Conservation (phyloP, 2,797 vertebrate genomes). For the Rousettus madagascariensis region DNA sequence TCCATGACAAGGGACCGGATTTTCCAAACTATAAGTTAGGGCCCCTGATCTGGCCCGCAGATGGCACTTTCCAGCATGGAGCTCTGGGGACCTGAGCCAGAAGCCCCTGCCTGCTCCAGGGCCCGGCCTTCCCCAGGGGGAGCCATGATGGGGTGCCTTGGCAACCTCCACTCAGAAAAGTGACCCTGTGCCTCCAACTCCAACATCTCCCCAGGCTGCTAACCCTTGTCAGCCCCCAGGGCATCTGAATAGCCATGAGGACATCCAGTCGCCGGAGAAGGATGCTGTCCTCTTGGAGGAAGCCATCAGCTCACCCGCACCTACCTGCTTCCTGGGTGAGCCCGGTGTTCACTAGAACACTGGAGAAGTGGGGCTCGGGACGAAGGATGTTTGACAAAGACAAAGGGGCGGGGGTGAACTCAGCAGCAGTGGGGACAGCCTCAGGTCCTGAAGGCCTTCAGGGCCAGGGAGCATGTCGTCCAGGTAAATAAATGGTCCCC, state of each 20-base stretch:
- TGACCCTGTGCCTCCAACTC: neutral
- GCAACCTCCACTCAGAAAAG: neutral
- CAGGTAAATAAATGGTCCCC: neutral
- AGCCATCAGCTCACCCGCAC: fast-evolving
- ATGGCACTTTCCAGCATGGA: neutral
- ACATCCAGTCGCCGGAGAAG: neutral
- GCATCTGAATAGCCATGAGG: fast-evolving
- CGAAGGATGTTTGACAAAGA: neutral
- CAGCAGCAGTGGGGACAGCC: neutral
- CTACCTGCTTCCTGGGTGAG: no score
- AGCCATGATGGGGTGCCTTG: fast-evolving
- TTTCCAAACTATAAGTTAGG: neutral
- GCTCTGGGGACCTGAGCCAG: neutral
- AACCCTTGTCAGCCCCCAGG: neutral
- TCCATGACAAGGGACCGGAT: neutral
- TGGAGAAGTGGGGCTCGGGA: neutral
- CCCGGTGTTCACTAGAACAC: neutral
- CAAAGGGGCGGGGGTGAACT: neutral
- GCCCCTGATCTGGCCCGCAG: neutral
- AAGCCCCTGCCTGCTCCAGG: neutral
- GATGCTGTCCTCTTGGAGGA: fast-evolving
- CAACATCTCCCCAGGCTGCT: neutral
- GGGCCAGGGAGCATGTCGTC: neutral
- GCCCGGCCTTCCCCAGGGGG: neutral
- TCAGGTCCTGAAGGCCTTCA: neutral